Percentiles rank a stretch among this genome's conserved stretches.
Evolutionary conservation across 2,113 vertebrate genomes (phyloP).

Genomic region (Prionailurus viverrinus): DNA sequence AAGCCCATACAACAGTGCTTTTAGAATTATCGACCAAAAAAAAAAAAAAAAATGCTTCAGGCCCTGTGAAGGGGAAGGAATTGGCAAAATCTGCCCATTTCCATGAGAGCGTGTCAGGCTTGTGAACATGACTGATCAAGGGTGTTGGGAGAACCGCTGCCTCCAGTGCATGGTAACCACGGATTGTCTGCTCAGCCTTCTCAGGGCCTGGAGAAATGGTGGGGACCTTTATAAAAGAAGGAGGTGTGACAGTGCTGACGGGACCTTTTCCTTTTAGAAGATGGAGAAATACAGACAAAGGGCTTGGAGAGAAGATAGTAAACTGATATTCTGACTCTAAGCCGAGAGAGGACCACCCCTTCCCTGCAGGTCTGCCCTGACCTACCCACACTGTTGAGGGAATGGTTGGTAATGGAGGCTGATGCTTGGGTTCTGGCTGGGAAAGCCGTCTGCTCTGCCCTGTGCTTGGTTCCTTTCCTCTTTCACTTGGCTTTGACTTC

Average conservation of each 20-base stretch:
- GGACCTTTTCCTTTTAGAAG: background rate
- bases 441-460: background rate
- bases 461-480: background rate
- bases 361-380: too few species aligned
- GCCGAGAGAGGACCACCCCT: background rate
- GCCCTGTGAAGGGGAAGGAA: background rate
- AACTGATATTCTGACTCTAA: background rate
- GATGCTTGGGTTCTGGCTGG: background rate
- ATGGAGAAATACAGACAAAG: background rate
- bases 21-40: background rate
- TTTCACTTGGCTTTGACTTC: background rate
- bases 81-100: background rate
- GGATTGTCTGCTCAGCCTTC: too few species aligned
- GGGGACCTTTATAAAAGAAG: background rate
- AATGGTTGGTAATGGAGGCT: fast-evolving
- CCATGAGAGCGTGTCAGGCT: fast-evolving
- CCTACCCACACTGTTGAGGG: background rate
- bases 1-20: background rate
- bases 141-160: background rate
- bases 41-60: background rate
- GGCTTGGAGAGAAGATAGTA: background rate
- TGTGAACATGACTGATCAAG: background rate
- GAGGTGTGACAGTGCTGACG: background rate
- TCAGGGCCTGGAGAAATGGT: background rate
- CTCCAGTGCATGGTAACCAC: background rate